These are phyloP conservation scores for Leptobrachium leishanense DNA, from an alignment of 2,113 vertebrate species.

Conservation along the genomic window DNA sequence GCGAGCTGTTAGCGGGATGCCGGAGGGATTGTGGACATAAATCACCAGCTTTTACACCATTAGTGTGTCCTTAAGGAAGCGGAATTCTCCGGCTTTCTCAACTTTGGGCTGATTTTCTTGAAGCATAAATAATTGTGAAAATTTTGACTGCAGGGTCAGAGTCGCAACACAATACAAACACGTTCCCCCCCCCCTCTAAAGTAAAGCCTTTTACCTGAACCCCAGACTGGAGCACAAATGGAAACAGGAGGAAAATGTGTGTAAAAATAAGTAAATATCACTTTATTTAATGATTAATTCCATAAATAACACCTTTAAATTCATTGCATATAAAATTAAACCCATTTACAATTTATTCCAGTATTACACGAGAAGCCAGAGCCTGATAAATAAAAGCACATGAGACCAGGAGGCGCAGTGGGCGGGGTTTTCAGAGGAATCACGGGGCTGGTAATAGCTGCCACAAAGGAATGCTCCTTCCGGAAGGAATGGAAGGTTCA, in stretches of 20 bases:
- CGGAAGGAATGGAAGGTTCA: constrained; percentile 78
- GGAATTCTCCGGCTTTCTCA: too few relatives aligned
- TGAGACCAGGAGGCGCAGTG: constrained; percentile 70
- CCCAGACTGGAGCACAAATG: background rate
- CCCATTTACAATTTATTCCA: constrained; percentile 99
- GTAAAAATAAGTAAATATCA: constrained; percentile 76
- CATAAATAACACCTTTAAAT: constrained; percentile 99
- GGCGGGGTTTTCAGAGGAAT: constrained; percentile 83
- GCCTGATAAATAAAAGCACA: constrained; percentile 97
- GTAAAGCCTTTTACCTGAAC: too few relatives aligned
- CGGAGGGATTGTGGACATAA: too few relatives aligned
- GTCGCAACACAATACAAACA: too few relatives aligned
- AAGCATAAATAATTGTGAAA: too few relatives aligned
- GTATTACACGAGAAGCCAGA: constrained; percentile 97
- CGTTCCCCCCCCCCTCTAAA: too few relatives aligned
- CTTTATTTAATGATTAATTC: constrained; percentile 87
- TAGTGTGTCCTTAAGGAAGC: too few relatives aligned
- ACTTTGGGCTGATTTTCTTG: too few relatives aligned
- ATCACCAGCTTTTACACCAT: too few relatives aligned
- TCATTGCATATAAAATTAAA: constrained; percentile 99
- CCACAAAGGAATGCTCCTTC: constrained; percentile 80
- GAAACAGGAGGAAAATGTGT: constrained; percentile 16
- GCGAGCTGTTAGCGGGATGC: too few relatives aligned
- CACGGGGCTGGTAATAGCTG: constrained; percentile 86
- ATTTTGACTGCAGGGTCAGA: too few relatives aligned